Evolutionary conservation across 1,140 invertebrate species (phyloP).

Genomic region (Drosophila cardini): DNA sequence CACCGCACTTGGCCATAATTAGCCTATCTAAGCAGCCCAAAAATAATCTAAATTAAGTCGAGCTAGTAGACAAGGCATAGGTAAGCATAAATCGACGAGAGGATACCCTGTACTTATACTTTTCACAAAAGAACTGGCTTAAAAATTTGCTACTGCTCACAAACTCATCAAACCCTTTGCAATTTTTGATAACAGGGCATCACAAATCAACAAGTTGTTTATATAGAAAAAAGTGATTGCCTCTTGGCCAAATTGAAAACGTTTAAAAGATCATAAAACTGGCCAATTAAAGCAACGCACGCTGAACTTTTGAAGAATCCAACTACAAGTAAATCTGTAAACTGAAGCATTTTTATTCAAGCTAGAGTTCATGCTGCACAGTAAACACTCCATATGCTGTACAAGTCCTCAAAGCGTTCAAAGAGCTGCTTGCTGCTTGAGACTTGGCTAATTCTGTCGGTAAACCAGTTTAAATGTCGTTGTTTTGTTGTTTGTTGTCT

Average conservation of each 20-base stretch:
- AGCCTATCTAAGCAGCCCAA: conserved; percentile 43
- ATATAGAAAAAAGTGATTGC: conserved; percentile 61
- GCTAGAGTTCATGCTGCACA: conserved; percentile 30
- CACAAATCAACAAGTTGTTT: too few relatives aligned
- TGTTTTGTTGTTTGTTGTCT: conserved; percentile 11
- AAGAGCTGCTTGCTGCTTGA: conserved; percentile 44
- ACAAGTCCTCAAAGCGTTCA: conserved; percentile 46
- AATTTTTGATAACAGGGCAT: too few relatives aligned
- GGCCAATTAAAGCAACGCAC: conserved; percentile 27
- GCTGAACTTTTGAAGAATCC: conserved; percentile 45
- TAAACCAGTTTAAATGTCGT: conserved; percentile 69
- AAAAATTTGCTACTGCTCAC: too few relatives aligned
- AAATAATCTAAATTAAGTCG: conserved; percentile 48
- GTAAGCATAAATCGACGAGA: too few relatives aligned
- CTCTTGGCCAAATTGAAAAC: conserved; percentile 4
- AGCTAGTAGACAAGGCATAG: background rate
- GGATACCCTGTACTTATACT: too few relatives aligned
- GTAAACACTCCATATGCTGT: conserved; percentile 32
- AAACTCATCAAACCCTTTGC: too few relatives aligned
- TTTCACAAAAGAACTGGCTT: too few relatives aligned
- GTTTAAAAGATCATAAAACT: conserved; percentile 2
- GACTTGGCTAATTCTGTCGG: conserved; percentile 75
- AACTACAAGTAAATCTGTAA: background rate
- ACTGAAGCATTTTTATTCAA: conserved; percentile 17
- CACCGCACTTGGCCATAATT: conserved; percentile 41